A percentile compares a stretch with the other conserved stretches of the same genome.
Conservation (phyloP, 1,140 invertebrate genomes). For the Platyscapa corneri region DNA sequence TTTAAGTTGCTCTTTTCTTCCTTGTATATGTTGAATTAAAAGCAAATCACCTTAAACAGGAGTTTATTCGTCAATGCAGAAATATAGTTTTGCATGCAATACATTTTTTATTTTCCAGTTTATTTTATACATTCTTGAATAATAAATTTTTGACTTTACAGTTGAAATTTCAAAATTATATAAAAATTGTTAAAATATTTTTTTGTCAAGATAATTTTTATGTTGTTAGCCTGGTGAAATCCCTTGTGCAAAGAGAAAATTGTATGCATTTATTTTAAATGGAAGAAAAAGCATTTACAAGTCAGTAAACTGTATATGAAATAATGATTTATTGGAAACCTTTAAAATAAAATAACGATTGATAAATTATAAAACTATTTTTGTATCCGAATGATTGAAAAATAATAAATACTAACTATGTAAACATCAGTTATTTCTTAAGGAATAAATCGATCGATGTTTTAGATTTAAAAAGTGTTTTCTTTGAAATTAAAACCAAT, state of each 20-base stretch:
- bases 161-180: conserved; percentile 11
- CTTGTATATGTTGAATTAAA: background rate
- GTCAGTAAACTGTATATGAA: background rate
- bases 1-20: conserved; percentile 22
- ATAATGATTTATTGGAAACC: background rate
- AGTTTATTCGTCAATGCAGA: background rate
- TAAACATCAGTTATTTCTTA: too few species aligned
- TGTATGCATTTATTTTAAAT: background rate
- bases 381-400: too few species aligned
- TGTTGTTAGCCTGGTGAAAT: conserved; percentile 44
- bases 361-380: too few species aligned
- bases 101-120: conserved; percentile 24
- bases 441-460: too few species aligned
- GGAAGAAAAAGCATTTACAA: background rate
- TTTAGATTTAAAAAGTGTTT: too few species aligned
- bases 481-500: too few species aligned
- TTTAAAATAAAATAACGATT: background rate
- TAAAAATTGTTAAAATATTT: background rate
- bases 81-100: conserved; percentile 37
- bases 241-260: conserved; percentile 24
- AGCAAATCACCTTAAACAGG: background rate
- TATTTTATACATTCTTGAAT: background rate
- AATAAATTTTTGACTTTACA: background rate
- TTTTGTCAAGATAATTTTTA: conserved; percentile 6
- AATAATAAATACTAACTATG: too few species aligned